Base-by-base conservation (phyloP, 2,113 vertebrate genomes). In the Ariopsis seemanni region DNA sequence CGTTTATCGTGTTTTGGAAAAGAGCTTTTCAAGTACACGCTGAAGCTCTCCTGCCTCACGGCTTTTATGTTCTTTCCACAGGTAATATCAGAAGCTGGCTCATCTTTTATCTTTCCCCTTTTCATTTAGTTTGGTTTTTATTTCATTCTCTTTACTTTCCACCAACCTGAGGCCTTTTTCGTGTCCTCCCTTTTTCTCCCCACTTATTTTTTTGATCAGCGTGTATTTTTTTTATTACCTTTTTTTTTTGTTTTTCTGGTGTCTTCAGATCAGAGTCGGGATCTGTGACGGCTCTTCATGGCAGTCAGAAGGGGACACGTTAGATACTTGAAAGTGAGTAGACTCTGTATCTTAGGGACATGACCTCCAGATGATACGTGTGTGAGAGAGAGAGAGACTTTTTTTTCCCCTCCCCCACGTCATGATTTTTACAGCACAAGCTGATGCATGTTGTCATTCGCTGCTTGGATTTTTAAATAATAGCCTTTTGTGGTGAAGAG, bases 301-400 rank as follows among this genome's bases (percentile, higher is more conserved):
- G 95, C 95, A 95, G 93, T 95, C 93, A 95, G 95, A 94, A 93
- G 94, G 94, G 95, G 95, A 94, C 94, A 95, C 93, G 93, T 91
- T 93, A 94, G 94, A 92, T 95, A 95, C 93, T 92, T 94, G 90
- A 95, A 95, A 95, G 95, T 96, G 93, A 96, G 95, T 96, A 93
- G 89, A 74, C 71, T 78, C 50, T 89, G 85, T 87, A 72, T 82
- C 30, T 48, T 52, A 85, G 87, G 67, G 89, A 90, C 74, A 50
- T n/a, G 72, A 50, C 72, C 30, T 63, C 30, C 18, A 17, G 25
- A 57, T 30, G 48, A 42, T 83, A 50, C 53, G 69, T 55, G 60
- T 15, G 50, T 27, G 72, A 1, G 67, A 18, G 69, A 72, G 71
- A 50, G 74, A 50, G 74, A 52, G 1, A 10, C 52, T 3, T 42